Evolutionary conservation across 2,797 vertebrate genomes (phyloP), one percentile per base, ranked within the genome.

Genomic region (Delichon dasypus): DNA sequence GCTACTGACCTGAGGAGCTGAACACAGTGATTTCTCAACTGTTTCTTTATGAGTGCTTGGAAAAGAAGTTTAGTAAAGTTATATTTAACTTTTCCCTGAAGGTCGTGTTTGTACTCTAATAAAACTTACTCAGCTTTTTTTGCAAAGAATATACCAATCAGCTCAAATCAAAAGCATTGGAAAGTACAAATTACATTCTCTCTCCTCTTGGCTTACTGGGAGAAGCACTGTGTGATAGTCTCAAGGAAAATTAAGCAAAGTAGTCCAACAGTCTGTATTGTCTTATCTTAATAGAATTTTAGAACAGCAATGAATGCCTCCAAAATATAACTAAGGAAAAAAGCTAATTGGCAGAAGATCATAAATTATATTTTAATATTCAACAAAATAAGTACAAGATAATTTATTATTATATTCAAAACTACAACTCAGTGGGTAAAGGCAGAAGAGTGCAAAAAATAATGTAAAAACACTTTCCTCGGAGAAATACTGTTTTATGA

Each of bases 201-300:
- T 75, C 48, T 72, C 66, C 82, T 93, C 44, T 20, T n/a, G 85
- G 36, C 54, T 81, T 89, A 71, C 38, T 67, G 60, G 38, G 58
- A 89, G 45, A 94, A 94, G 61, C 32, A 58, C 29, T 75, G 44
- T 54, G 65, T 70, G 65, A 92, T 55, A 90, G 36, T 77, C 61
- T 89, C 54, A 57, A 87, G 72, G 53, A 96, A 95, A 94, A 92
- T 20, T 81, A 92, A 82, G 89, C 36, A 61, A 75, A 85, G 55
- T 40, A 81, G 20, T 58, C 87, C 79, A 71, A 58, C 65, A 74
- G 80, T 79, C 64, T 86, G 19, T 87, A 79, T 94, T 94, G 89
- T 89, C 83, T 95, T 90, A 93, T 94, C 90, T 96, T 77, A 95
- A 96, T 81, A 94, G 91, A 95, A 94, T 89, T 96, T 95, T 81